Conservation (phyloP, 2,113 vertebrate genomes). For the Podocnemis expansa region DNA sequence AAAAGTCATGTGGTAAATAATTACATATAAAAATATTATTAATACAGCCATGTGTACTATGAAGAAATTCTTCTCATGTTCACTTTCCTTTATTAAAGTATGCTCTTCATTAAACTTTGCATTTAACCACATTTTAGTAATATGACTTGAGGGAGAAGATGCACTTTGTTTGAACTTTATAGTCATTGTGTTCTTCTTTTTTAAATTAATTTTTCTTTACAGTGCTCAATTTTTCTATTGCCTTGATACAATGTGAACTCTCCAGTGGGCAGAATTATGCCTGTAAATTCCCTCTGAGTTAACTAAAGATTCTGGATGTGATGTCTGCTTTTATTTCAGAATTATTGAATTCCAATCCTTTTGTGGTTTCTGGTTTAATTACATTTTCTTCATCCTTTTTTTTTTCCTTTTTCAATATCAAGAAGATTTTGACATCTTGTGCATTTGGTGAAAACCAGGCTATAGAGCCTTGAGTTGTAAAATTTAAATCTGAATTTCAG, state of each 20-base stretch:
- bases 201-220: neutral
- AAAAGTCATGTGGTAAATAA: neutral
- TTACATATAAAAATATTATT: neutral
- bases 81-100: neutral
- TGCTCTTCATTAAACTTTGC: neutral
- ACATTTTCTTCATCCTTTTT: conserved; percentile 8
- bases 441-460: neutral
- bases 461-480: neutral
- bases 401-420: neutral
- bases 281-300: neutral
- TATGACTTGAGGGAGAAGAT: neutral
- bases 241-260: neutral
- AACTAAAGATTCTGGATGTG: neutral
- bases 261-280: neutral
- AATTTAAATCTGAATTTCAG: neutral
- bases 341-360: conserved; percentile 12
- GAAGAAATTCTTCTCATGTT: neutral
- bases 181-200: neutral
- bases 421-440: neutral
- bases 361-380: neutral
- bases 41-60: neutral
- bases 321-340: neutral
- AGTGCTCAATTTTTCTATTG: neutral
- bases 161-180: neutral
- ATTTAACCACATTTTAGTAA: neutral